A percentile compares a stretch with the other conserved stretches of the same genome.
Evolutionary conservation across 2,797 vertebrate species (phyloP).

Genomic region (Girardinus metallicus): DNA sequence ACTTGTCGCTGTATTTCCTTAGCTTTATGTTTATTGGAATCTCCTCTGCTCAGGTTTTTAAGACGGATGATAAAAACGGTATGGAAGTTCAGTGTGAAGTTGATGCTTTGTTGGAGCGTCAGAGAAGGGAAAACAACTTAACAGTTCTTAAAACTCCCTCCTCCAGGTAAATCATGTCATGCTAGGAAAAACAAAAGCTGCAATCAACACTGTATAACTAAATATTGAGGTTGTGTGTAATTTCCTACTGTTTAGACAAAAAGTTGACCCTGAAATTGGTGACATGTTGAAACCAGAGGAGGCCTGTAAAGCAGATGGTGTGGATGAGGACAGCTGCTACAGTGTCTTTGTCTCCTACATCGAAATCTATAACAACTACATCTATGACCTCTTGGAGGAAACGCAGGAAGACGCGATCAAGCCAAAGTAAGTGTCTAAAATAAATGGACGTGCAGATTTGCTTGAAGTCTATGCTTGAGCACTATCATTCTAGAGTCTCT

Average conservation of each 20-base stretch:
- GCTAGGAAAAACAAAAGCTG: neutral
- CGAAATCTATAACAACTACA: constrained; percentile 99
- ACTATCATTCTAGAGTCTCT: constrained; percentile 4
- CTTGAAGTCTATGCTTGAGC: neutral
- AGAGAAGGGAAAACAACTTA: constrained; percentile 86
- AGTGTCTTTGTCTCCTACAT: constrained; percentile 95
- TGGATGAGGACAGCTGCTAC: constrained; percentile 96
- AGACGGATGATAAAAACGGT: constrained; percentile 93
- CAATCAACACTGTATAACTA: neutral
- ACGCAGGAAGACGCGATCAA: constrained; percentile 86
- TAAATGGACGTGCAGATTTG: neutral
- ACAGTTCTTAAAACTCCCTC: constrained; percentile 80
- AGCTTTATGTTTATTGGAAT: constrained; percentile 2
- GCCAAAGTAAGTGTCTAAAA: constrained; percentile 87
- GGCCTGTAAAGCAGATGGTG: constrained; percentile 81
- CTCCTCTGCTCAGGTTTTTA: constrained; percentile 86
- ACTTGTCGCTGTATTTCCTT: neutral
- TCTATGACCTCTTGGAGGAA: constrained; percentile 96
- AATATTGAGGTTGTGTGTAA: neutral
- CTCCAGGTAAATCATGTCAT: constrained; percentile 77
- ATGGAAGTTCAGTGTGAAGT: constrained; percentile 93
- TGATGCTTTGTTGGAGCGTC: constrained; percentile 92
- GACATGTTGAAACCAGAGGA: constrained; percentile 92
- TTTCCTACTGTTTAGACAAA: constrained; percentile 78
- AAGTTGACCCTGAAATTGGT: constrained; percentile 90